A percentile compares a stretch with the other conserved stretches of the same genome.
Evolutionary conservation across 1,140 invertebrate genomes (phyloP).

Genomic region (Oreohelix idahoensis): DNA sequence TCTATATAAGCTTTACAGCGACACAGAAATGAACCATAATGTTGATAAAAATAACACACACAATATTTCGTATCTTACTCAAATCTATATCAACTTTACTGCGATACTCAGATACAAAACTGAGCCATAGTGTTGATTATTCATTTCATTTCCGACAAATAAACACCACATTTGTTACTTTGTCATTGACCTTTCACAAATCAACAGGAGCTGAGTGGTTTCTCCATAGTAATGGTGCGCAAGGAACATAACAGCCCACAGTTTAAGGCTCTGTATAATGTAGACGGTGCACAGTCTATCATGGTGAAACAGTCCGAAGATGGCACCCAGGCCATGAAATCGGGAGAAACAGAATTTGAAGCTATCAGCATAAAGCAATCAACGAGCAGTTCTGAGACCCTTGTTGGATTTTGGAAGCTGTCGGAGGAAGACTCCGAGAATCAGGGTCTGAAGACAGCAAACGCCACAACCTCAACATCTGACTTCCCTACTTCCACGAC

Average conservation of each 20-base stretch:
- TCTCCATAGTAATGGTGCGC: not conserved
- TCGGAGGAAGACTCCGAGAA: not conserved
- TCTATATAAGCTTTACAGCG: too few relatives aligned
- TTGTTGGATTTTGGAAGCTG: not conserved
- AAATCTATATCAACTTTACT: too few relatives aligned
- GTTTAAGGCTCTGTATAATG: not conserved
- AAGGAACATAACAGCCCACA: not conserved
- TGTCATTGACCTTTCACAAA: too few relatives aligned
- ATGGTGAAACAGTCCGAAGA: not conserved
- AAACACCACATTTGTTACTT: too few relatives aligned
- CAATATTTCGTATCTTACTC: too few relatives aligned
- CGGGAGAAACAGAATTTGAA: not conserved
- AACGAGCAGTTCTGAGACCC: not conserved
- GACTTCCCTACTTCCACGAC: not conserved
- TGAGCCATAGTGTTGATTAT: too few relatives aligned
- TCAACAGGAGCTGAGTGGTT: not conserved
- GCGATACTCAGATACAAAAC: too few relatives aligned
- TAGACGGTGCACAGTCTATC: not conserved
- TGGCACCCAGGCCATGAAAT: not conserved
- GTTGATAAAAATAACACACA: too few relatives aligned
- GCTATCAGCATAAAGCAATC: not conserved
- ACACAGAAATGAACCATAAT: too few relatives aligned
- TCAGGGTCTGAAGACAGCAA: not conserved
- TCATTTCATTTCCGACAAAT: too few relatives aligned
- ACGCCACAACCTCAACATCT: not conserved